A percentile compares a stretch with the other conserved stretches of the same genome.
These are phyloP conservation scores for Tyria jacobaeae DNA, from an alignment of 2,888 invertebrate genomes.

Conservation along the genomic window DNA sequence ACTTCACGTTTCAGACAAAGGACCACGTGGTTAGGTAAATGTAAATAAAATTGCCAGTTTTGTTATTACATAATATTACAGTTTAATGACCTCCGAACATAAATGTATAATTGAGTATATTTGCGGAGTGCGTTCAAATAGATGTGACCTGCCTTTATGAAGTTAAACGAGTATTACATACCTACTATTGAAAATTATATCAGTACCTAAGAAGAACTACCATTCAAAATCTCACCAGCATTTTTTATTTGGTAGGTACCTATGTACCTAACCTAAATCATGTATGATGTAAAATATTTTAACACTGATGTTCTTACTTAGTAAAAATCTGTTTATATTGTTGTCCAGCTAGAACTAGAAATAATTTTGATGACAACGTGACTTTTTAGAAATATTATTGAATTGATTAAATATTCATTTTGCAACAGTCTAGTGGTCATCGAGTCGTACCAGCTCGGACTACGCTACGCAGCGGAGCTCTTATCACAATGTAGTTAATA, in stretches of 20 bases:
- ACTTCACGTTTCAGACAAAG: not conserved
- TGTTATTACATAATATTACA: not conserved
- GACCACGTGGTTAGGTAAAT: not conserved
- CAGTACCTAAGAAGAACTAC: too few relatives aligned
- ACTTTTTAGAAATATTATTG: too few relatives aligned
- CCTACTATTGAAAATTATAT: too few relatives aligned
- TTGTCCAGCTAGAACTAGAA: too few relatives aligned
- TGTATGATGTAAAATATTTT: too few relatives aligned
- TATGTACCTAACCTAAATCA: too few relatives aligned
- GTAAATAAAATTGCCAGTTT: not conserved
- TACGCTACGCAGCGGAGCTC: not conserved
- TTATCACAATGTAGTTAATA: constrained; percentile 30
- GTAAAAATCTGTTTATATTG: too few relatives aligned
- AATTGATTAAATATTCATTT: not conserved
- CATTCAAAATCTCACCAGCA: too few relatives aligned
- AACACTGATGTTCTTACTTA: too few relatives aligned
- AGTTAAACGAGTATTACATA: not conserved
- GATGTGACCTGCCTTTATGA: not conserved
- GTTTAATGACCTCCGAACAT: not conserved
- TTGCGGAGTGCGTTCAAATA: not conserved
- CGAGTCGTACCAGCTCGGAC: not conserved
- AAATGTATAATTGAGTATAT: too few relatives aligned
- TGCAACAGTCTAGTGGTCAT: constrained; percentile 6
- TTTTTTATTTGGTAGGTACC: too few relatives aligned
- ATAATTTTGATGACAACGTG: too few relatives aligned